phyloP scores from a whole-genome alignment of 2,113 vertebrate genomes.

The Epinephelus fuscoguttatus region DNA sequence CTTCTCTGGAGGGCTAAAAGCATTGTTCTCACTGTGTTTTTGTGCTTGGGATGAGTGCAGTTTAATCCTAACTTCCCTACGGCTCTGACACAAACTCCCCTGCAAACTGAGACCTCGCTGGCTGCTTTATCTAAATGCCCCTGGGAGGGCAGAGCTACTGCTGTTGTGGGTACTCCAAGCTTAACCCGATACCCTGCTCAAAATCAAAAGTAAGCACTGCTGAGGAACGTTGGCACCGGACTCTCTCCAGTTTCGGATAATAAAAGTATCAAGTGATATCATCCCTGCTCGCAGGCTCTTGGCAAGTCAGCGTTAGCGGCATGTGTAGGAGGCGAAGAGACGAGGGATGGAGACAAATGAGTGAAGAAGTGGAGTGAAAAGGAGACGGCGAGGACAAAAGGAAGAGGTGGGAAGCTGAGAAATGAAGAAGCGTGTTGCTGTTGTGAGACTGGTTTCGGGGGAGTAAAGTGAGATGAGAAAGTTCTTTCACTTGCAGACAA shows the following conservation, averaged over 20 bases:
- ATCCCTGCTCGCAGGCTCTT: constrained; percentile 29
- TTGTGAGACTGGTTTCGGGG: constrained; percentile 54
- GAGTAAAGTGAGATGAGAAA: constrained; percentile 54
- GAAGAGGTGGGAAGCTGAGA: constrained; percentile 45
- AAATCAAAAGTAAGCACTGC: constrained; percentile 68
- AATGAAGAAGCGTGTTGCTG: constrained; percentile 46
- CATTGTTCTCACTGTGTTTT: constrained; percentile 68
- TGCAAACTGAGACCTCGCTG: constrained; percentile 64
- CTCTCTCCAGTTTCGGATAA: constrained; percentile 48
- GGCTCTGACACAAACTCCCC: constrained; percentile 56
- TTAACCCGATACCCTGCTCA: constrained; percentile 66
- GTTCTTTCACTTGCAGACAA: constrained; percentile 51
- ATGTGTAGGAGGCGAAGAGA: constrained; percentile 31
- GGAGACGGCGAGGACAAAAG: constrained; percentile 8
- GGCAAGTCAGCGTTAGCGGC: constrained; percentile 49
- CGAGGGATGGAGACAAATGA: constrained; percentile 47
- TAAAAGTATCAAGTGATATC: constrained; percentile 63
- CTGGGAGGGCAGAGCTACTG: constrained; percentile 28
- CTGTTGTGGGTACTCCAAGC: constrained; percentile 52
- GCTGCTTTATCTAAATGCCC: constrained; percentile 51
- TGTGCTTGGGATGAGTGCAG: constrained; percentile 57
- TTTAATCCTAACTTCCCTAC: constrained; percentile 68
- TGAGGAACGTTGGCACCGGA: constrained; percentile 47
- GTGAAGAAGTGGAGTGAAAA: neutral
- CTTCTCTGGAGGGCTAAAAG: constrained; percentile 28